A percentile compares a stretch with the other conserved stretches of the same genome.
Evolutionary conservation across 2,113 vertebrate species (phyloP).

Genomic region (Riparia riparia): DNA sequence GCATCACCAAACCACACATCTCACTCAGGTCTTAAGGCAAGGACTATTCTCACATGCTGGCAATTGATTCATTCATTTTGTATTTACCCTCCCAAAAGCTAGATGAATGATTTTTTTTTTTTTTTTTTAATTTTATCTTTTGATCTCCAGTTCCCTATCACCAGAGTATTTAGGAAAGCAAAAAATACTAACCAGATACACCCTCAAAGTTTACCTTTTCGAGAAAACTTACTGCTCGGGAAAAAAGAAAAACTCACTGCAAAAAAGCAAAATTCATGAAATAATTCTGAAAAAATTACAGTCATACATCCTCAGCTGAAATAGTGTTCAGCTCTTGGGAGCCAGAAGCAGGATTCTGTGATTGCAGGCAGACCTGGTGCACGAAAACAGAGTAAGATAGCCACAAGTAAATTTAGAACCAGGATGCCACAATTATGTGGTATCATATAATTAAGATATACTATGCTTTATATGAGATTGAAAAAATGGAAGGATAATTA

Average conservation of each 20-base stretch:
- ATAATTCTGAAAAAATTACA: background rate
- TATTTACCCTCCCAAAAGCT: background rate
- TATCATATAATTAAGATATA: background rate
- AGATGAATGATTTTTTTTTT: background rate
- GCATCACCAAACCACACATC: background rate
- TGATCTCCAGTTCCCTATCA: background rate
- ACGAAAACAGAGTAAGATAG: background rate
- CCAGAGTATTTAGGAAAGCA: background rate
- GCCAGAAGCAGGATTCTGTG: background rate
- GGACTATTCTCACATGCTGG: background rate
- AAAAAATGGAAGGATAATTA: background rate
- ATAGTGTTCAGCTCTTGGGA: background rate
- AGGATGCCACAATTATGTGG: background rate
- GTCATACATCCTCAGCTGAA: background rate
- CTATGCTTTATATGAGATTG: background rate
- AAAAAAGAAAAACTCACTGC: background rate
- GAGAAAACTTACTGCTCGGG: background rate
- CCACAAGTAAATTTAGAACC: background rate
- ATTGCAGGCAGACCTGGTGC: background rate
- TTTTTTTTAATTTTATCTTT: background rate
- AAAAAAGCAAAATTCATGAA: background rate
- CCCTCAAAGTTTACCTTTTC: background rate
- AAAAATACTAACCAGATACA: background rate
- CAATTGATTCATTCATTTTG: background rate
- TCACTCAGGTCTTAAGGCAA: background rate